Evolutionary conservation across 2,888 invertebrate genomes (phyloP), one percentile per base, ranked within the genome.

Genomic region (Troilus luridus): DNA sequence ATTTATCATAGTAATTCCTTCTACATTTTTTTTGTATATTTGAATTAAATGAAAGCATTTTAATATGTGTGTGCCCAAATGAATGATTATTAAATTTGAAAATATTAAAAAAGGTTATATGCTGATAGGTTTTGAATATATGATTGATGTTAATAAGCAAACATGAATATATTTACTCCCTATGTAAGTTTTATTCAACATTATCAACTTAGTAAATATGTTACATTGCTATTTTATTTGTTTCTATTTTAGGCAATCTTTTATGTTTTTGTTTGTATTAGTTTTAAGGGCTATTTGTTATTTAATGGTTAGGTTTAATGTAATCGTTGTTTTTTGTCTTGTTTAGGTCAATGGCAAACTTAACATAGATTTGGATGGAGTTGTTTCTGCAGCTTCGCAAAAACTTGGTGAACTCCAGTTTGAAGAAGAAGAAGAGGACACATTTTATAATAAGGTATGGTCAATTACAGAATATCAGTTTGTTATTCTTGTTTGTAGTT

Each of bases 351-450:
- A 97, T 94, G 97, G 97, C 24, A 95, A 93, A 91, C 88, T 93
- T n/a, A 92, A 91, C 89, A 92, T 92, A 77, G 93, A 93, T 91
- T 91, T 93, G 67, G 92, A 93, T 67, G 92, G 92, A 85, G 93
- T 93, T 95, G 92, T 95, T 95, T 72, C 94, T 95, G 95, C 98
- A 91, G 95, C 96, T 85, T 96, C 97, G 0, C 96, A 97, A 94
- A 96, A 96, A 85, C 95, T 98, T 92, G 97, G 97, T 0, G 98
- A 98, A 94, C 95, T 99, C 92, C 98, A 98, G 94, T 99, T 99
- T 95, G 99, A 99, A 94, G 98, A 98, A 93, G 99, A 99, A 94
- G 99, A 98, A 92, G 97, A 98, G 94, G 98, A 98, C 93, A 97
- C 97, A 64, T 96, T 97, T 93, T 98, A 97, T 93, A 97, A 97